Evolutionary conservation across 2,888 invertebrate genomes (phyloP).

Genomic region (Caenorhabditis sp.): DNA sequence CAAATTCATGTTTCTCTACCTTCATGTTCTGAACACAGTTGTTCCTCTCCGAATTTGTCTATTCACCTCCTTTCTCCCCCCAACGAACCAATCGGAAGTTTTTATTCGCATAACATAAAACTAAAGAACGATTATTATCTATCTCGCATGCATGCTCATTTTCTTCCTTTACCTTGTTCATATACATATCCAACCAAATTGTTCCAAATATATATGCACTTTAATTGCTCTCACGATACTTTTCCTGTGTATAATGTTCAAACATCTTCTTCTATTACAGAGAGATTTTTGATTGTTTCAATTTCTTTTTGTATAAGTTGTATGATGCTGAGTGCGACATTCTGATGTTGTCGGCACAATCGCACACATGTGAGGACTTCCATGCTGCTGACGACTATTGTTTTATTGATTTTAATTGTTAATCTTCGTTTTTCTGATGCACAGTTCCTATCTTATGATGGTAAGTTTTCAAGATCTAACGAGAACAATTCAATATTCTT

Average conservation of each 20-base stretch:
- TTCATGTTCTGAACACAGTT: too few relatives aligned
- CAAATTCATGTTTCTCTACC: too few relatives aligned
- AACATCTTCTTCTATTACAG: neutral
- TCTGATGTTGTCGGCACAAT: conserved; percentile 46
- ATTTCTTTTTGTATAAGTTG: conserved; percentile 8
- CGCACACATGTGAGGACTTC: conserved; percentile 43
- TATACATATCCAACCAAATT: conserved; percentile 8
- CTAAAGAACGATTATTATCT: neutral
- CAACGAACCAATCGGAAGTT: neutral
- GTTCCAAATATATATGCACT: conserved; percentile 39
- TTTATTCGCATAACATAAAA: neutral
- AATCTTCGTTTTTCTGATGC: conserved; percentile 19
- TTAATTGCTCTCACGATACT: conserved; percentile 40
- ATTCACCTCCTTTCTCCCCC: neutral
- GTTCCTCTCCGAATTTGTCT: too few relatives aligned
- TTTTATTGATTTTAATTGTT: conserved; percentile 35
- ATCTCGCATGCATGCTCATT: neutral
- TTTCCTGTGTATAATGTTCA: conserved; percentile 24
- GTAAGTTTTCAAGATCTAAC: conserved; percentile 10
- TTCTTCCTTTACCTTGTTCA: neutral
- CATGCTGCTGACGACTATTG: conserved; percentile 39
- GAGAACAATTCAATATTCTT: neutral
- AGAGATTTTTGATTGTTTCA: conserved; percentile 10
- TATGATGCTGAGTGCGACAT: conserved; percentile 34
- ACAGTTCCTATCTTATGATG: conserved; percentile 48